These are phyloP conservation scores for Naja naja DNA, from an alignment of 2,113 vertebrate species.

Conservation along the genomic window DNA sequence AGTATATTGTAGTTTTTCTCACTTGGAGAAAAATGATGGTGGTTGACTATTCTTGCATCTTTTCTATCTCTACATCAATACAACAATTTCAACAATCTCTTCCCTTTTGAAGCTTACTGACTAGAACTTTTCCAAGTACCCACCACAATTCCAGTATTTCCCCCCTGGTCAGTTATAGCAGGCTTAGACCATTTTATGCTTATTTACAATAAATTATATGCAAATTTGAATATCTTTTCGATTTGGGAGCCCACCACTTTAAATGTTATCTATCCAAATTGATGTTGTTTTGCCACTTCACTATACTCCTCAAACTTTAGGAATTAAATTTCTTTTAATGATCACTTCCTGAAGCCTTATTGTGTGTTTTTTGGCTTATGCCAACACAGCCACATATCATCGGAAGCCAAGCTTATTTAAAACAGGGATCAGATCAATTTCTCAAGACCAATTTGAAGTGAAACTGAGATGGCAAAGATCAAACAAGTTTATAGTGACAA, in stretches of 20 bases:
- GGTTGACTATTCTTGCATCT: background rate
- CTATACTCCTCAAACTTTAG: background rate
- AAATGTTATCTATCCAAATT: background rate
- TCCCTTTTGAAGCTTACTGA: background rate
- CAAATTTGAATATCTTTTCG: background rate
- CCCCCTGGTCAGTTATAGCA: background rate
- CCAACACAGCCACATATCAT: background rate
- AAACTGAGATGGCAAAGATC: constrained; percentile 30
- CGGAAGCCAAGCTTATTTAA: constrained; percentile 8
- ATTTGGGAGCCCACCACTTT: background rate
- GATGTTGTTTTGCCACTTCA: background rate
- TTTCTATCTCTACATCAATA: background rate
- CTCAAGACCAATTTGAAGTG: constrained; percentile 40
- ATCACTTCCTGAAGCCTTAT: background rate
- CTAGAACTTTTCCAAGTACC: background rate
- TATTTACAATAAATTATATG: background rate
- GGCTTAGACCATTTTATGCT: background rate
- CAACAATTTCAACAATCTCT: background rate
- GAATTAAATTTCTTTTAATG: background rate
- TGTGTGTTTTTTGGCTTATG: constrained; percentile 10
- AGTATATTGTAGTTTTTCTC: background rate
- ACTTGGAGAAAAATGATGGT: background rate
- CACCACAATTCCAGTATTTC: background rate
- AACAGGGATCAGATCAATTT: constrained; percentile 48
- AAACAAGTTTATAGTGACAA: constrained; percentile 54